Evolutionary conservation across 1,140 invertebrate species (phyloP), one percentile per base, ranked within the genome.

Genomic region (Halictus rubicundus): DNA sequence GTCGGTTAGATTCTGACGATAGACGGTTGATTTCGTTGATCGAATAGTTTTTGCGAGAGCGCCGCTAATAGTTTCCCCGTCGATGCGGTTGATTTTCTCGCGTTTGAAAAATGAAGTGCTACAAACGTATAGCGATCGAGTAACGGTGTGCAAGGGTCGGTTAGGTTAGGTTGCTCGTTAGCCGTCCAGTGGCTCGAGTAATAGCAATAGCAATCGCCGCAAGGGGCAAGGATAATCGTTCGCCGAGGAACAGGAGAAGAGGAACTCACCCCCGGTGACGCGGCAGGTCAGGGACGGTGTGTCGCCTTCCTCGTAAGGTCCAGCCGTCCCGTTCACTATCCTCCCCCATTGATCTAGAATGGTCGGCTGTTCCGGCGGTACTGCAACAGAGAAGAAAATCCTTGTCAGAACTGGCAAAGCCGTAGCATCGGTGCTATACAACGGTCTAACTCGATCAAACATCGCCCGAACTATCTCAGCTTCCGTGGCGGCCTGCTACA

Each of bases 331-430:
- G 74, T 96, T 96, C 88, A 96, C 93, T 86, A 95, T 94, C 68
- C 95, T 94, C 23, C 96, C 95, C 95, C 95, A 95, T 89, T 95
- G 94, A 92, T 97, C 96, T 84, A 97, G 94, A 87, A 98, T 97
- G 74, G 96, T 95, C 46, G 97, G 97, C 88, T 96, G 95, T 87
- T 97, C 96, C 6, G 97, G 97, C 80, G 97, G 96, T 87, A 98
- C 97, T 98, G 95, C 52, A 95, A 95, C 87, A 78, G 16, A 72
- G 4, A 65, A 3, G 27, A 7, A 52, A 66, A 66, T 66, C 23
- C 39, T 2, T n/a, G 64, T 66, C 64, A 66, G 39, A 16, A 42
- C 39, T 12, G 23, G 64, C 5, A n/a, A 19, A 19, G 16, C 27
- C 27, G 39, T 46, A 46, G 10, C 42, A 46, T 12, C 42, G 42